These are phyloP conservation scores for Lasiommata megera DNA, from an alignment of 2,888 invertebrate species.

Conservation along the genomic window DNA sequence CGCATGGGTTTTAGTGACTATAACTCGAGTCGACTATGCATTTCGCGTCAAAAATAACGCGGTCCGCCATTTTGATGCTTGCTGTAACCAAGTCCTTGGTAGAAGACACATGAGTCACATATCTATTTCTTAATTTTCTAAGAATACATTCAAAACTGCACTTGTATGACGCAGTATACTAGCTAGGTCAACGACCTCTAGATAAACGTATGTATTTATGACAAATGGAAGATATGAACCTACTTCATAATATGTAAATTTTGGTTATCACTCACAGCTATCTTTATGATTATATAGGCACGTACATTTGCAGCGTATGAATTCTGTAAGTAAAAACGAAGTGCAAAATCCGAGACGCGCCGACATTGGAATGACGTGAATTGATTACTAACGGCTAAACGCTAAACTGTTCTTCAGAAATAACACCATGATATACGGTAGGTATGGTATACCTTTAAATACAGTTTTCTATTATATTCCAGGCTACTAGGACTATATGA, in stretches of 20 bases:
- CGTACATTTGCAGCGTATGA: neutral
- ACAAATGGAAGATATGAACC: constrained; percentile 23
- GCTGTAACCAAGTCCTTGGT: constrained; percentile 59
- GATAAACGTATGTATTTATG: constrained; percentile 31
- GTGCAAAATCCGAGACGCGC: constrained; percentile 3
- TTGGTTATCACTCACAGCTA: neutral
- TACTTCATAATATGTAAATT: constrained; percentile 5
- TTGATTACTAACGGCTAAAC: constrained; percentile 2
- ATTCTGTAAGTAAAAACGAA: constrained; percentile 1
- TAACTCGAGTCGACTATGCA: neutral
- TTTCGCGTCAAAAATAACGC: constrained; percentile 43
- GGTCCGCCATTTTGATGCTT: constrained; percentile 35
- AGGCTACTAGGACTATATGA: too few species aligned
- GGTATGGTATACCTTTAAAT: neutral
- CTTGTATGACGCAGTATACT: constrained; percentile 61
- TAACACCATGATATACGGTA: neutral
- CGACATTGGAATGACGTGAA: constrained; percentile 7
- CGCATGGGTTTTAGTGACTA: too few species aligned
- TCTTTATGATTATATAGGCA: constrained; percentile 4
- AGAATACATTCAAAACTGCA: constrained; percentile 77
- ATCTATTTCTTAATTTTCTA: constrained; percentile 75
- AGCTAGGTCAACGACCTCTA: constrained; percentile 59
- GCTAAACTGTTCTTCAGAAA: neutral
- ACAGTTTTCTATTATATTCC: too few species aligned
- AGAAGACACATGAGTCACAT: constrained; percentile 63